Conservation (phyloP, 2,113 vertebrate genomes). For the Catharus fuscescens region DNA sequence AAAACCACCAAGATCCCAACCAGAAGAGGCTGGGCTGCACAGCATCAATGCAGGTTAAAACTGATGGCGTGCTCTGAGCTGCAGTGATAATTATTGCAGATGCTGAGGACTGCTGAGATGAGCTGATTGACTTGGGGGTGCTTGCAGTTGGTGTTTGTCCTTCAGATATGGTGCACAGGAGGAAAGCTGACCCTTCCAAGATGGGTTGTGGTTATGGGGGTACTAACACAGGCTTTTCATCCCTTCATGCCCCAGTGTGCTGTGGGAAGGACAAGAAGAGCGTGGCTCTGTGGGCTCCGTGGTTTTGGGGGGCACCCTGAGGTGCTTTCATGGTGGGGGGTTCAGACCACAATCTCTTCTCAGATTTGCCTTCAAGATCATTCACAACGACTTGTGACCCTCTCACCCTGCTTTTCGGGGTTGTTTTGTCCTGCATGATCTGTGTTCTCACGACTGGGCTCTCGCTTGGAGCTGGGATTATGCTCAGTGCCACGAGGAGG, state of each 20-base stretch:
- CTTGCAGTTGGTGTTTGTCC: neutral
- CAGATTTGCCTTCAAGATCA: neutral
- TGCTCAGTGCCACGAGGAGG: fast-evolving
- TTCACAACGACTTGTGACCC: neutral
- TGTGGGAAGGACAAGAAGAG: neutral
- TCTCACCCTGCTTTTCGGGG: neutral
- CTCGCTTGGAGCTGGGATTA: neutral
- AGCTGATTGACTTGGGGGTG: neutral
- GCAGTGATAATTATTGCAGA: neutral
- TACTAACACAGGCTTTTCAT: neutral
- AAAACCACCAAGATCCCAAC: neutral
- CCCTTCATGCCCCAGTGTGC: neutral
- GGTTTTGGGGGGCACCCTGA: neutral
- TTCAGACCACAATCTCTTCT: neutral
- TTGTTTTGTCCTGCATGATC: neutral
- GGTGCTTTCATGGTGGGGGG: fast-evolving
- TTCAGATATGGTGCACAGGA: fast-evolving
- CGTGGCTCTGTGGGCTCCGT: neutral
- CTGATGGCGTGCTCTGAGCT: neutral
- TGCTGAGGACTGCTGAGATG: neutral
- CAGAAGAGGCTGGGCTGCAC: neutral
- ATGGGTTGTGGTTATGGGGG: neutral
- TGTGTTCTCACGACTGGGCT: neutral
- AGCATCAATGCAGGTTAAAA: neutral
- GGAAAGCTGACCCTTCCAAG: neutral